These are phyloP conservation scores for Macrophya alboannulata DNA, from an alignment of 2,888 invertebrate species.

Conservation along the genomic window DNA sequence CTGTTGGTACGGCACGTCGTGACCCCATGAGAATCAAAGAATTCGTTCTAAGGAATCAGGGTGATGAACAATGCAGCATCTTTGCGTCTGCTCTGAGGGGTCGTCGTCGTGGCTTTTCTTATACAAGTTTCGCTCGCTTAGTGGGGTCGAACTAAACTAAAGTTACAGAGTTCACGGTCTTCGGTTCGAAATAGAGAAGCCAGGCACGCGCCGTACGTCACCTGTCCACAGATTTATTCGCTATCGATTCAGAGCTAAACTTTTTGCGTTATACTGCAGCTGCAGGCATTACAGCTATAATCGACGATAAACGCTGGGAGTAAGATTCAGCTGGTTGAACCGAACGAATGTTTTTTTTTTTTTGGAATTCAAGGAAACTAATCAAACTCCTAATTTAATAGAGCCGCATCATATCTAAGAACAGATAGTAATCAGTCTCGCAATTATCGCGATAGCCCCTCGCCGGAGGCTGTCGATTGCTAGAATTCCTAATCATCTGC, in stretches of 20 bases:
- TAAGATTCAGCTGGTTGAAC: not conserved
- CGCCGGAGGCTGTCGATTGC: conserved; percentile 11
- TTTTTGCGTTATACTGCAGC: conserved; percentile 47
- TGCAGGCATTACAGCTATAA: not conserved
- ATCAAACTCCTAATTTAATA: not conserved
- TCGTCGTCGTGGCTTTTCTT: conserved; percentile 48
- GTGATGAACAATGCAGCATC: conserved; percentile 46
- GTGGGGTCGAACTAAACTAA: conserved; percentile 35
- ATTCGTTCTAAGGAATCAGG: conserved; percentile 22
- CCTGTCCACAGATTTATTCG: conserved; percentile 67
- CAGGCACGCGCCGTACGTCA: conserved; percentile 76
- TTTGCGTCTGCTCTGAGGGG: conserved; percentile 41
- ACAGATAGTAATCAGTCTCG: not conserved
- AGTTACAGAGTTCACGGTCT: conserved; percentile 25
- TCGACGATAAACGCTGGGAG: not conserved
- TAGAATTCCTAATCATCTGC: conserved; percentile 11
- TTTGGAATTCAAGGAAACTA: not conserved
- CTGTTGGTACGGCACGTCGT: conserved; percentile 14
- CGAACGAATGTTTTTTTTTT: not conserved
- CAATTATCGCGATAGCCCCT: not conserved
- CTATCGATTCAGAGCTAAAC: conserved; percentile 73
- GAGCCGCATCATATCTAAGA: not conserved
- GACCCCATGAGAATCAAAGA: conserved; percentile 47
- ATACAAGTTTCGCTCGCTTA: not conserved
- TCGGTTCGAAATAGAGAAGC: not conserved